Conservation (phyloP, 2,888 invertebrate genomes). For the Anticlea derivata region DNA sequence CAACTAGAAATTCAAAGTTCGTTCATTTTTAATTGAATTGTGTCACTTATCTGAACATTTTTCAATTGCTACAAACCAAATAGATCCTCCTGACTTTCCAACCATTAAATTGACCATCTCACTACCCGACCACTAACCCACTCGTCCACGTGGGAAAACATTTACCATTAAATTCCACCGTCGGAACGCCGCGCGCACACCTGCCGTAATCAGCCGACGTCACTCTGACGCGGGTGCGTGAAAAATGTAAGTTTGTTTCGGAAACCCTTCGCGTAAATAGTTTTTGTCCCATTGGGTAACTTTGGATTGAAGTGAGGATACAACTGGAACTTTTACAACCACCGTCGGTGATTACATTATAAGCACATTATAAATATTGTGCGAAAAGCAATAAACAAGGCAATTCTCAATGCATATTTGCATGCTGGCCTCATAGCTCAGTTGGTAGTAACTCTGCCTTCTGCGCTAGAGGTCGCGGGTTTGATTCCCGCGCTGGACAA, state of each 20-base stretch:
- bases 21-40: too few species aligned
- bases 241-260: conserved; percentile 39
- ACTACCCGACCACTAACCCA: conserved; percentile 3
- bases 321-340: neutral
- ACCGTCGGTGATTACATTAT: neutral
- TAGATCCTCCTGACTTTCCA: neutral
- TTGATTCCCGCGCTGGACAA: too few species aligned
- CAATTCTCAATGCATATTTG: too few species aligned
- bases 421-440: too few species aligned
- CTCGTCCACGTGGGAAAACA: conserved; percentile 7
- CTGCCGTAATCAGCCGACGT: conserved; percentile 54
- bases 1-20: too few species aligned
- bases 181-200: conserved; percentile 32
- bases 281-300: conserved; percentile 28
- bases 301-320: conserved; percentile 13
- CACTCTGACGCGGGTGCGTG: conserved; percentile 50
- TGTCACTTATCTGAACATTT: neutral
- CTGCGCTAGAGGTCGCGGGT: too few species aligned
- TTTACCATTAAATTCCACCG: conserved; percentile 15
- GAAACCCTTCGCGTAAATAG: conserved; percentile 33
- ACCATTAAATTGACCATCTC: neutral
- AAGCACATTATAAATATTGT: too few species aligned
- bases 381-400: too few species aligned
- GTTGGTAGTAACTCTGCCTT: too few species aligned
- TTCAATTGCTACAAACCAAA: neutral